Conservation (phyloP, 2,797 vertebrate species). For the Petrocephalus sullivani region DNA sequence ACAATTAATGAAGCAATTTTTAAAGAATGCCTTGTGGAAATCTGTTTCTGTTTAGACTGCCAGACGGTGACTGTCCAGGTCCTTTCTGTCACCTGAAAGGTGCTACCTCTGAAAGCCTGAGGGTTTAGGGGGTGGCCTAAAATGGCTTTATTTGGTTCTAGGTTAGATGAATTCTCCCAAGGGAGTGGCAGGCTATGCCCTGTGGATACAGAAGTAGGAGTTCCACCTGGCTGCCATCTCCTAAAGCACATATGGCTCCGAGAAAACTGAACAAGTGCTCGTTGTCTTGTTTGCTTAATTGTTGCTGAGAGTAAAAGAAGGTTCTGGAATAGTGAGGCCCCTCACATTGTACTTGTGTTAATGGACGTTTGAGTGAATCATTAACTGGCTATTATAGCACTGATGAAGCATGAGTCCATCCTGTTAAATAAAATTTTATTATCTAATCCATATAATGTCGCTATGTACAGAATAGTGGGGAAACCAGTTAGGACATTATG, state of each 20-base stretch:
- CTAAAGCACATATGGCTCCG: not conserved
- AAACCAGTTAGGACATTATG: not conserved
- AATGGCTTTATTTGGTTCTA: conserved; percentile 23
- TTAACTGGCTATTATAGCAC: not conserved
- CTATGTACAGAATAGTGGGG: not conserved
- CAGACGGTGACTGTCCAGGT: not conserved
- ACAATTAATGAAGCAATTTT: not conserved
- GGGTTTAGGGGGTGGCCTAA: conserved; percentile 18
- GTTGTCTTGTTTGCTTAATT: not conserved
- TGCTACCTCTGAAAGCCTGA: not conserved
- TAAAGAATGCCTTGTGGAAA: not conserved
- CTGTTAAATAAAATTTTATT: not conserved
- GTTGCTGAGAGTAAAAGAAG: not conserved
- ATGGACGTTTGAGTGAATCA: not conserved
- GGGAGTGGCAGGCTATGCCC: conserved; percentile 30
- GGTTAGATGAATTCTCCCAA: conserved; percentile 17
- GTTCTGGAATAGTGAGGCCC: not conserved
- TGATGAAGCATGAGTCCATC: not conserved
- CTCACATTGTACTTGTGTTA: not conserved
- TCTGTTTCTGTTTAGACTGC: not conserved
- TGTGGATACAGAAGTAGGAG: conserved; percentile 16
- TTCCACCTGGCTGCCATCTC: not conserved
- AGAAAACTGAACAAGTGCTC: not conserved
- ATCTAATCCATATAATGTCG: not conserved
- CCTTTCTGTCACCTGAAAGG: not conserved